Conservation (phyloP, 2,113 vertebrate genomes). For the Petrocephalus microphthalmus region DNA sequence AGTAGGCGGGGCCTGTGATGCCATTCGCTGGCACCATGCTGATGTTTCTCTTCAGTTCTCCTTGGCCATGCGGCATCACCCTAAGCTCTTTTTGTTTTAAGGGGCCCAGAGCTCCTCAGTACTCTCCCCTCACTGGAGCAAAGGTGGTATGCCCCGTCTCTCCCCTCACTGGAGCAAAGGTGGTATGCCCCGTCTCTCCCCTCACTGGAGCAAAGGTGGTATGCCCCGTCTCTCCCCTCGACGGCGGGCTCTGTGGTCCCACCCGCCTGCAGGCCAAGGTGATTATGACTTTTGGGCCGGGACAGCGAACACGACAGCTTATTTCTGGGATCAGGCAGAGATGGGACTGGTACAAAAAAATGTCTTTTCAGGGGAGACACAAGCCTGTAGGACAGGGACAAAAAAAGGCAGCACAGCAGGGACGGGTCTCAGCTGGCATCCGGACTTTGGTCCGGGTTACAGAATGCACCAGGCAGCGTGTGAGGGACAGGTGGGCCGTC, state of each 20-base stretch:
- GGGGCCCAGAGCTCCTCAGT: background rate
- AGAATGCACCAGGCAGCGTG: background rate
- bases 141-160: background rate
- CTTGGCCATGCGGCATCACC: background rate
- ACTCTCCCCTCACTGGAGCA: background rate
- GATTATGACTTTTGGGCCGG: constrained; percentile 1
- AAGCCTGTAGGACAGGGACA: constrained; percentile 4
- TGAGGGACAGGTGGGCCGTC: background rate
- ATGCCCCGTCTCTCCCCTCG: background rate
- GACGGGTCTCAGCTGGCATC: background rate
- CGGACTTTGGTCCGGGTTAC: background rate
- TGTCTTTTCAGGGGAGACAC: background rate
- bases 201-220: background rate
- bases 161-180: background rate
- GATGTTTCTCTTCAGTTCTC: background rate
- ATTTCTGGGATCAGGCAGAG: background rate
- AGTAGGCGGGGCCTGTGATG: background rate
- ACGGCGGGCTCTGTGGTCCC: background rate
- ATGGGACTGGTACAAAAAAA: background rate
- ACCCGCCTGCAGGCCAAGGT: background rate
- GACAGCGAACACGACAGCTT: background rate
- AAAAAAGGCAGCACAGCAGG: background rate
- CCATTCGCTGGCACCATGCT: background rate
- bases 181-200: background rate
- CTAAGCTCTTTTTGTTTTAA: background rate